Evolutionary conservation across 1,140 invertebrate species (phyloP), one percentile per base, ranked within the genome.

Genomic region (Bombus consobrinus): DNA sequence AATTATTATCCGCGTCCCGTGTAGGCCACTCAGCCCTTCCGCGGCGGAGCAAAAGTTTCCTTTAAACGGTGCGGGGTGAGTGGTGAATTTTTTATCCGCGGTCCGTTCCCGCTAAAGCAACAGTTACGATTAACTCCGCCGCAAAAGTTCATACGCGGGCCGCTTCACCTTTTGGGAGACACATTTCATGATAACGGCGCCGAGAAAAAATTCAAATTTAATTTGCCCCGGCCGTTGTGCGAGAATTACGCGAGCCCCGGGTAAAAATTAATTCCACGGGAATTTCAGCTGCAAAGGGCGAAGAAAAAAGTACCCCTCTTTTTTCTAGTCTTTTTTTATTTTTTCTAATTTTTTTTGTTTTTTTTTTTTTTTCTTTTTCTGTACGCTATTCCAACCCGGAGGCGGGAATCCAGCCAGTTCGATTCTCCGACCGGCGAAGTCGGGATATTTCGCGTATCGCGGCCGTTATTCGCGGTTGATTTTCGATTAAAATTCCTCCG

Each of bases 191-290:
- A 83, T 83, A 83, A 84, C 82, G 74, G 43, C 2, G 76, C 57
- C 9, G 66, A 43, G 41, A 80, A 72, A 85, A 85, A 85, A 85
- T 80, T 85, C 77, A 80, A 80, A 80, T 80, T 85, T 80, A 80
- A 85, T 85, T 80, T 59, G 68, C 39, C 64, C 53, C 22, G 53
- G 25, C 41, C 69, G 53, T 62, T 71, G 83, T 37, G 32, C 39
- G 53, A 64, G 78, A 85, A 85, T 73, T 80, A 73, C 53, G 64
- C 47, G 74, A 22, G 9, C 71, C 73, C n/a, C 8, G n/a, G 64
- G 62, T 69, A 57, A 32, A 78, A 83, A 84, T 84, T 84, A 84
- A 84, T 84, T 84, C 59, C 82, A 43, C 47, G 73, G n/a, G 72
- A 83, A 59, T 83, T 83, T 69, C 62, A 32, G 73, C 47, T 3